Conservation (phyloP, 2,888 invertebrate species). For the Neelides folsomi region DNA sequence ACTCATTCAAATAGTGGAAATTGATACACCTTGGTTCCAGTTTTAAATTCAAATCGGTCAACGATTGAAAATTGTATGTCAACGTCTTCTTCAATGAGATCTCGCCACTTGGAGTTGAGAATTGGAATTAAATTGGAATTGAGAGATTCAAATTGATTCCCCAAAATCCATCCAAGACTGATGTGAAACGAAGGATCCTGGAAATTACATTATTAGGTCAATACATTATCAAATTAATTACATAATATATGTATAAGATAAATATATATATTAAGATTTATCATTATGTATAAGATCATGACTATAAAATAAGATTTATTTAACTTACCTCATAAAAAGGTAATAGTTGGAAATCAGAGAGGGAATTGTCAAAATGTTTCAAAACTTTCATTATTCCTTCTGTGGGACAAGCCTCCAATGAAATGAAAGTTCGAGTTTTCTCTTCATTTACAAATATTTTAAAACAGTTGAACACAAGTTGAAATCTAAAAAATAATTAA, state of each 20-base stretch:
- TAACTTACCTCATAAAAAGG: constrained; percentile 57
- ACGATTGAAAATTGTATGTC: constrained; percentile 44
- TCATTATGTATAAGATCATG: not conserved
- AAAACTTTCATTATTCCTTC: constrained; percentile 48
- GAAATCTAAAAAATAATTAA: constrained; percentile 43
- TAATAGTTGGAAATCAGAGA: constrained; percentile 60
- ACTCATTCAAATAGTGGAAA: constrained; percentile 40
- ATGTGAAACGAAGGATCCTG: constrained; percentile 73
- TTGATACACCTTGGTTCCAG: constrained; percentile 57
- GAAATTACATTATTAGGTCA: constrained; percentile 8
- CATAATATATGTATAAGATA: too few species aligned
- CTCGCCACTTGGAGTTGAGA: constrained; percentile 41
- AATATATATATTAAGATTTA: too few species aligned
- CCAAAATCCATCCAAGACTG: constrained; percentile 66
- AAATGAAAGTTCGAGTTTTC: constrained; percentile 67
- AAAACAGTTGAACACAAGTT: constrained; percentile 48
- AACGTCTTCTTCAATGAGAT: constrained; percentile 37
- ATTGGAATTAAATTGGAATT: constrained; percentile 35
- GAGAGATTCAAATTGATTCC: constrained; percentile 45
- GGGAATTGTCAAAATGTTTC: constrained; percentile 49
- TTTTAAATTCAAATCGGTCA: constrained; percentile 52
- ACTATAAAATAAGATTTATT: not conserved
- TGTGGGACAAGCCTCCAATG: constrained; percentile 50
- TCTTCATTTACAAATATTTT: constrained; percentile 73
- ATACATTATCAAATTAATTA: constrained; percentile 11